phyloP scores from a whole-genome alignment of 2,888 invertebrate species.

The Cylloceria caligata region DNA sequence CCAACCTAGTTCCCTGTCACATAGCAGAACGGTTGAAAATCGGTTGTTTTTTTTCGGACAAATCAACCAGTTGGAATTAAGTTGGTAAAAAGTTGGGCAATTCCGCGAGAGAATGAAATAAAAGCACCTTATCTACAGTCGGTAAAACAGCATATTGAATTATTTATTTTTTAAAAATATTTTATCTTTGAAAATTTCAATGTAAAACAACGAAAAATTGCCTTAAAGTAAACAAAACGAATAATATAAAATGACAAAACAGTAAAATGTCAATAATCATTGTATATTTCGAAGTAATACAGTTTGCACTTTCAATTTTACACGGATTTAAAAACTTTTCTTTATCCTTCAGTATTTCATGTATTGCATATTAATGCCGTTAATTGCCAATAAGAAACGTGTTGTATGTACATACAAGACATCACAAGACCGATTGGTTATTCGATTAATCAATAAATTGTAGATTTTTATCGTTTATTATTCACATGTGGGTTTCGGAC shows the following conservation, averaged over 20 bases:
- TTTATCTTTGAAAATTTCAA: too few species aligned
- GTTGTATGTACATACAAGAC: constrained; percentile 11
- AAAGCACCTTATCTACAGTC: too few species aligned
- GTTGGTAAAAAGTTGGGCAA: too few species aligned
- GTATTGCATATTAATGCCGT: constrained; percentile 7
- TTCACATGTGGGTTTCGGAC: constrained; percentile 20
- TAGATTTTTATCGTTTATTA: constrained; percentile 40
- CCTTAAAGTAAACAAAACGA: too few species aligned
- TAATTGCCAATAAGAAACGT: constrained; percentile 33
- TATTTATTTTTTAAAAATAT: too few species aligned
- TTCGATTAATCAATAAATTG: constrained; percentile 35
- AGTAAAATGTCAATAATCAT: constrained; percentile 49
- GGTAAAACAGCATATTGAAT: too few species aligned
- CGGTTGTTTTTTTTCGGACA: too few species aligned
- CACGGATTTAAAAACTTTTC: constrained; percentile 30
- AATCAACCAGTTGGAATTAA: too few species aligned
- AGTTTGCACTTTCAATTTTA: constrained; percentile 62
- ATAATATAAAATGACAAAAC: not conserved
- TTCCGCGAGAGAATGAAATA: too few species aligned
- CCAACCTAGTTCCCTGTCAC: too few species aligned
- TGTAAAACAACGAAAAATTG: too few species aligned
- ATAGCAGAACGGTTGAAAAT: too few species aligned
- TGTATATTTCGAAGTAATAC: constrained; percentile 62
- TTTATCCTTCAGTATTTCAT: constrained; percentile 13
- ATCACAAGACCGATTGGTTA: constrained; percentile 22